These are phyloP conservation scores for Conus ventricosus DNA, from an alignment of 1,140 invertebrate species.

Conservation along the genomic window DNA sequence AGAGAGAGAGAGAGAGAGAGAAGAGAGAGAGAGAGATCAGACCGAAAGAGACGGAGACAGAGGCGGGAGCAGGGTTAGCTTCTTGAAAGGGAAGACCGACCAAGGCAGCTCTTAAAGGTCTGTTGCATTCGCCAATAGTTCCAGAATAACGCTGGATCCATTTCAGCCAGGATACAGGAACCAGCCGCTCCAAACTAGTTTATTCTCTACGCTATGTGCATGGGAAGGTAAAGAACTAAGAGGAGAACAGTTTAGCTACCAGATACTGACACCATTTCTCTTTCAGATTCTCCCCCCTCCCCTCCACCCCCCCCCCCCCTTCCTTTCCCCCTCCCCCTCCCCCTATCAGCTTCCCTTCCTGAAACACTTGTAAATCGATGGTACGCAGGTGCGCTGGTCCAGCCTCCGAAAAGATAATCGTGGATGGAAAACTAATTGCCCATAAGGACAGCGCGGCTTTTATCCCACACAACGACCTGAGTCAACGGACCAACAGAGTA, in stretches of 20 bases:
- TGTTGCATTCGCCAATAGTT: too few relatives aligned
- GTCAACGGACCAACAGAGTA: not conserved
- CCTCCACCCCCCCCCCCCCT: not conserved
- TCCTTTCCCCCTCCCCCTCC: not conserved
- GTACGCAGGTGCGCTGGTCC: not conserved
- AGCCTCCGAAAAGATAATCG: not conserved
- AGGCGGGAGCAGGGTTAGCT: too few relatives aligned
- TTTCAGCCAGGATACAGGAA: too few relatives aligned
- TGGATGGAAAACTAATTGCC: slow-evolving; percentile 24
- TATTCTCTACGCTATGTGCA: not conserved
- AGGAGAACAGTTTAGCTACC: not conserved
- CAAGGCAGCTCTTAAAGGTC: too few relatives aligned
- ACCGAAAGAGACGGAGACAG: too few relatives aligned
- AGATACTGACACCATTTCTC: slow-evolving; percentile 6
- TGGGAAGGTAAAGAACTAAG: not conserved
- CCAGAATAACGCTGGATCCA: too few relatives aligned
- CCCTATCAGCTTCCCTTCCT: not conserved
- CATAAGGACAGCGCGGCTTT: not conserved
- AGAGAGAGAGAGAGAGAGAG: too few relatives aligned
- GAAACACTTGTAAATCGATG: slow-evolving; percentile 18
- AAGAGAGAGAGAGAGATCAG: too few relatives aligned
- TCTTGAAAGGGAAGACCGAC: too few relatives aligned
- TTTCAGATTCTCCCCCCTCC: not conserved
- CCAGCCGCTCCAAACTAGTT: too few relatives aligned
- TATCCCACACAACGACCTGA: not conserved